A percentile compares a stretch with the other conserved stretches of the same genome.
Conservation (phyloP, 2,888 invertebrate species). For the Orgyia antiqua region DNA sequence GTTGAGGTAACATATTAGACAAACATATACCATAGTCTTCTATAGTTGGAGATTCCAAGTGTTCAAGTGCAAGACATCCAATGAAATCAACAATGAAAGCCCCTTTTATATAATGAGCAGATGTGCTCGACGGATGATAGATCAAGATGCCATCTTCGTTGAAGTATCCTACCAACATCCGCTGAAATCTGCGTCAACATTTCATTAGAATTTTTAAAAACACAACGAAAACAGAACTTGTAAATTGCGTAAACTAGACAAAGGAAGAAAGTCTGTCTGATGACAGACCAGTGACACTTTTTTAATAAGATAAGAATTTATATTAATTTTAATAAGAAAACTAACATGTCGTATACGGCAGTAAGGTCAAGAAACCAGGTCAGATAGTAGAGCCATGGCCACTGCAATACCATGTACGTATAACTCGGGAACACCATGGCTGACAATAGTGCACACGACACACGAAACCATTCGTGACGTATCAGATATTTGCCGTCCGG, state of each 20-base stretch:
- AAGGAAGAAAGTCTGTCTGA: too few species aligned
- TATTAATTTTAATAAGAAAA: too few species aligned
- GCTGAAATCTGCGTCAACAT: slow-evolving; percentile 46
- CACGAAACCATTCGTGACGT: slow-evolving; percentile 52
- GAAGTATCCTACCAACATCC: slow-evolving; percentile 59
- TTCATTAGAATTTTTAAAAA: background rate
- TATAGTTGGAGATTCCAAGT: slow-evolving; percentile 35
- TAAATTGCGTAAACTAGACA: too few species aligned
- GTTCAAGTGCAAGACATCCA: slow-evolving; percentile 45
- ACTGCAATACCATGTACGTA: slow-evolving; percentile 46
- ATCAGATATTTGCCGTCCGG: slow-evolving; percentile 51
- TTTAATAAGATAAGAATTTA: too few species aligned
- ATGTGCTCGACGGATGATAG: slow-evolving; percentile 58
- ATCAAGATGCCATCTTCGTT: slow-evolving; percentile 49
- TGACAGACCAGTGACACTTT: too few species aligned
- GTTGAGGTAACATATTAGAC: too few species aligned
- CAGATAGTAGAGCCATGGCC: slow-evolving; percentile 32
- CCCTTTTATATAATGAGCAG: slow-evolving; percentile 52
- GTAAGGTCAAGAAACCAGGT: slow-evolving; percentile 37
- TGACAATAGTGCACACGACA: slow-evolving; percentile 41
- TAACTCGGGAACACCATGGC: slow-evolving; percentile 48
- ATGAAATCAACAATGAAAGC: slow-evolving; percentile 49
- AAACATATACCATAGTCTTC: slow-evolving; percentile 35
- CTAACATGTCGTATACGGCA: slow-evolving; percentile 53
- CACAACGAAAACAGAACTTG: background rate